phyloP scores from a whole-genome alignment of 2,113 vertebrate species.

The Corydoras sp. region DNA sequence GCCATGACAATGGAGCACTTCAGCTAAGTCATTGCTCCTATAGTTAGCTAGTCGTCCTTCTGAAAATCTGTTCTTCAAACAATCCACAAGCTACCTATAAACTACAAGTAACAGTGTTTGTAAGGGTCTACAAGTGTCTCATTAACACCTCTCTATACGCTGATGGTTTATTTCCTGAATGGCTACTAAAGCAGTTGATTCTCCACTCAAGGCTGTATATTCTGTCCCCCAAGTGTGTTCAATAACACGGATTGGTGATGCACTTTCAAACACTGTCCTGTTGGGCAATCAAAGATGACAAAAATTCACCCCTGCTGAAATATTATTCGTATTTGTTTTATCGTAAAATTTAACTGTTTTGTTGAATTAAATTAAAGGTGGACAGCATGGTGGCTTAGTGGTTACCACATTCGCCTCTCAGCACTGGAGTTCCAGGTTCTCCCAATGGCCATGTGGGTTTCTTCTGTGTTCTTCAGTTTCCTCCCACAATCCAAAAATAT shows the following conservation, averaged over 20 bases:
- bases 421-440: not conserved
- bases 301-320: constrained; percentile 18
- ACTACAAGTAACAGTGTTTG: constrained; percentile 13
- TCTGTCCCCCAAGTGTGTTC: constrained; percentile 15
- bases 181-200: constrained; percentile 29
- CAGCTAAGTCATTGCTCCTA: constrained; percentile 10
- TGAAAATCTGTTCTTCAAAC: constrained; percentile 7
- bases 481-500: too few species aligned
- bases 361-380: constrained; percentile 8
- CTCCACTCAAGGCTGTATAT: constrained; percentile 4
- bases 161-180: constrained; percentile 37
- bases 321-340: constrained; percentile 23
- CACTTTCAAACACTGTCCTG: constrained; percentile 33
- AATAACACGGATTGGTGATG: constrained; percentile 19
- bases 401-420: constrained; percentile 7
- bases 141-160: constrained; percentile 35
- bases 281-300: constrained; percentile 18
- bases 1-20: constrained; percentile 17
- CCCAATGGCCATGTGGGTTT: too few species aligned
- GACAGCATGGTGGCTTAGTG: not conserved
- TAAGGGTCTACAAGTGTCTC: constrained; percentile 18
- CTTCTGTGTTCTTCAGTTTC: too few species aligned
- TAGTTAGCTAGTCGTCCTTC: constrained; percentile 13
- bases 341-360: constrained; percentile 22
- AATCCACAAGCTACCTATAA: constrained; percentile 3